Conservation (phyloP, 2,888 invertebrate genomes). For the Cosmia trapezina region DNA sequence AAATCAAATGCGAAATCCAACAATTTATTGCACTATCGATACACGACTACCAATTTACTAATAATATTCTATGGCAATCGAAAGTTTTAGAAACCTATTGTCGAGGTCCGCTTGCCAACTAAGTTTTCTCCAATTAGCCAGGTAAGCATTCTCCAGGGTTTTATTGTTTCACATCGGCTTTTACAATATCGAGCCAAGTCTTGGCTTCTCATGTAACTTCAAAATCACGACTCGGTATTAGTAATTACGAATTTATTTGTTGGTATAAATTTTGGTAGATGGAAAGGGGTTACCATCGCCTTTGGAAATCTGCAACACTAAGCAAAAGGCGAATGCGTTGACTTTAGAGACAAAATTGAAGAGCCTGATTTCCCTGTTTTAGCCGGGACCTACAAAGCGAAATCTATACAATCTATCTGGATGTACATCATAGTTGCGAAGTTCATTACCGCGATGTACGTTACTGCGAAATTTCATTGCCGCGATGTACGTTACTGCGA, state of each 20-base stretch:
- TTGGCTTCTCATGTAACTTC: neutral
- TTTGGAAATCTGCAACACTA: neutral
- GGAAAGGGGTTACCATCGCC: neutral
- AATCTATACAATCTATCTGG: no score
- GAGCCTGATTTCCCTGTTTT: neutral
- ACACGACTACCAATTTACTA: constrained; percentile 8
- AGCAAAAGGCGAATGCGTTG: neutral
- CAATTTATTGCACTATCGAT: neutral
- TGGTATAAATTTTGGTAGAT: neutral
- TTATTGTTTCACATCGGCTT: constrained; percentile 44
- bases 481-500: no score
- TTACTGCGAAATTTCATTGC: no score
- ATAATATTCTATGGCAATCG: constrained; percentile 10
- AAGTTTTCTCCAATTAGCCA: constrained; percentile 42
- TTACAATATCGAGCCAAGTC: neutral
- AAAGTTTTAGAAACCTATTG: constrained; percentile 30
- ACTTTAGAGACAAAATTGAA: neutral
- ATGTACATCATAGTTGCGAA: no score
- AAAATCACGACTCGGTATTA: neutral
- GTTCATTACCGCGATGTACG: no score
- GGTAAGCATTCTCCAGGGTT: constrained; percentile 26
- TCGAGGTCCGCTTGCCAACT: constrained; percentile 14
- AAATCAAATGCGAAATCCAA: neutral
- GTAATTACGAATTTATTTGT: neutral
- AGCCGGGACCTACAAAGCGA: neutral